Evolutionary conservation across 2,888 invertebrate species (phyloP), one percentile per base, ranked within the genome.

Genomic region (Thumatha senex): DNA sequence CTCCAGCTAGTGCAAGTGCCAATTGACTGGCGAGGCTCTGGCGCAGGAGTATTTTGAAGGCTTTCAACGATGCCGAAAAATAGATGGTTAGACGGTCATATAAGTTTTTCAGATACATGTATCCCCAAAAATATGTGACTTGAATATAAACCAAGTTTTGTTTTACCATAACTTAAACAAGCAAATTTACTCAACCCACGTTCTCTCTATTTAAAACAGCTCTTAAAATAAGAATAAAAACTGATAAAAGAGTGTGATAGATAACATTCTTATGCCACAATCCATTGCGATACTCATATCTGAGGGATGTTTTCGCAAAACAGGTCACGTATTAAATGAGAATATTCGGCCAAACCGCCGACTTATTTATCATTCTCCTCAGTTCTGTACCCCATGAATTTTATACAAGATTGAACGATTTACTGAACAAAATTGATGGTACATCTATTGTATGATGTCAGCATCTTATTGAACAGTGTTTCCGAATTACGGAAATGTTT

Each of bases 361-460:
- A 82, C 89, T 89, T 91, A 91, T 91, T 90, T 90, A 91, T 91
- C 91, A 91, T 91, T 87, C 90, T 80, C 78, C 83, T 84, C 88
- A 82, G 80, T 80, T 83, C 86, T 87, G 85, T 88, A 86, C 85
- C 84, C 89, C 87, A 89, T 91, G 89, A 91, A 90, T 91, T 90
- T 90, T 89, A 87, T 90, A 90, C 89, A 90, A 90, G 90, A 90
- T 89, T 87, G 90, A 90, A 84, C 89, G 90, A 90, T 89, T 90
- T 90, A 88, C 81, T 84, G 82, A 86, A 82, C 83, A 78, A 88
- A 87, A 91, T 90, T 90, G 89, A 91, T 90, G 89, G 85, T 84
- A 85, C 86, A 84, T 89, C 86, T 85, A 89, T 89, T 84, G 87
- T 82, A 78, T 78, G 80, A 76, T 84, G 89, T 84, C 82, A 78